These are phyloP conservation scores for Siniperca chuatsi DNA, from an alignment of 2,113 vertebrate genomes.

Conservation along the genomic window DNA sequence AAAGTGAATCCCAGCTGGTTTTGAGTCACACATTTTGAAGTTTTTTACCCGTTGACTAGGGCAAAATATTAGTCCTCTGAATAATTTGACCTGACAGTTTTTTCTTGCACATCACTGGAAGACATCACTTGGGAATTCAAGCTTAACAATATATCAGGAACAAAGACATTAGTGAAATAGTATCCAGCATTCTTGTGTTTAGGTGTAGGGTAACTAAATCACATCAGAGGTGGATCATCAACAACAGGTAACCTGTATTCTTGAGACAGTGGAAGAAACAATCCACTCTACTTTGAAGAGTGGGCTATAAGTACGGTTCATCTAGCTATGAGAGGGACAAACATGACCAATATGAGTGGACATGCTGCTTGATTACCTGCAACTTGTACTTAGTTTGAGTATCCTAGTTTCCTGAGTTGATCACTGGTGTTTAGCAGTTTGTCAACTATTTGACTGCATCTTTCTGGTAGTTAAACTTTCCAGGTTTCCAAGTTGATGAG, in stretches of 20 bases:
- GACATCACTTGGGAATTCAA: not conserved
- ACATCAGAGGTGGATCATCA: not conserved
- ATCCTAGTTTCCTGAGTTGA: too few species aligned
- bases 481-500: too few species aligned
- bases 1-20: constrained; percentile 49
- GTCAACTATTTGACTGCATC: too few species aligned
- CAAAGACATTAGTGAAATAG: not conserved
- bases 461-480: too few species aligned
- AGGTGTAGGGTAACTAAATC: not conserved
- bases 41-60: not conserved
- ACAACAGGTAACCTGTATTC: not conserved
- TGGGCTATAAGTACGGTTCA: not conserved
- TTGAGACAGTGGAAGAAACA: not conserved
- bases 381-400: not conserved
- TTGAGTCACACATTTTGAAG: not conserved
- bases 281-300: not conserved
- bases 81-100: not conserved
- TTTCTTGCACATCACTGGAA: not conserved
- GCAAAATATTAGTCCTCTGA: not conserved
- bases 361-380: not conserved
- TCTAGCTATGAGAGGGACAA: not conserved
- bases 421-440: too few species aligned
- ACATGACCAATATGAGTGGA: not conserved
- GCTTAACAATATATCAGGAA: not conserved
- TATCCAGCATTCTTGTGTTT: not conserved